Evolutionary conservation across 2,113 vertebrate species (phyloP), one percentile per base, ranked within the genome.

Genomic region (Catagonus wagneri): DNA sequence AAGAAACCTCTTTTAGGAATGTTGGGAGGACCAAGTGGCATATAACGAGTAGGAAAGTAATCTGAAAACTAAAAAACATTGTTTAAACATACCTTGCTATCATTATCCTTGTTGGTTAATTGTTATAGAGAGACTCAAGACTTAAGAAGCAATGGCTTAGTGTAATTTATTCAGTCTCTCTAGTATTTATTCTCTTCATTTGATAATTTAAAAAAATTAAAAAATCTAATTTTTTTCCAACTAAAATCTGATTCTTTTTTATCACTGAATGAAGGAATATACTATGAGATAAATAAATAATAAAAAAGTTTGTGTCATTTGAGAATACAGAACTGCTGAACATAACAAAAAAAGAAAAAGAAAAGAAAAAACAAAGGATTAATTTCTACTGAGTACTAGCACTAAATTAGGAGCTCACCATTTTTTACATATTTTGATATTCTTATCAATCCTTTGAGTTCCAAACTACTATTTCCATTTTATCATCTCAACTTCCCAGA

Each of bases 171-270:
- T 96, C 39, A 69, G 13, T 25, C 10, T 89, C 16, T 68, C 14
- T 20, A 65, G 20, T 68, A 54, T 91, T 81, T 15, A 58, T 71
- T 69, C 19, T 88, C 32, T 88, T 81, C 19, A 39, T 54, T 60
- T 93, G 29, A 96, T 81, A 93, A 56, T 69, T 58, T 2, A 11
- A 93, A 93, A 90, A 63, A 39, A 39, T 9, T 78, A 7, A 87
- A 92, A 60, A 86, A 93, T 96, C 8, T 69, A 60, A 89, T 71
- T 78, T 90, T 25, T 95, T 96, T 72, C 68, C 29, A 66, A 20
- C 4, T 85, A 71, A 15, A 60, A 89, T 87, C 69, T 81, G 58
- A 88, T n/a, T 89, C 25, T 92, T 17, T 25, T 0, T 78, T 36
- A 75, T 69, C 50, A 89, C 13, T 79, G 15, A 61, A 56, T 74